Evolutionary conservation across 2,888 invertebrate species (phyloP).

Genomic region (Malacosoma neustria): DNA sequence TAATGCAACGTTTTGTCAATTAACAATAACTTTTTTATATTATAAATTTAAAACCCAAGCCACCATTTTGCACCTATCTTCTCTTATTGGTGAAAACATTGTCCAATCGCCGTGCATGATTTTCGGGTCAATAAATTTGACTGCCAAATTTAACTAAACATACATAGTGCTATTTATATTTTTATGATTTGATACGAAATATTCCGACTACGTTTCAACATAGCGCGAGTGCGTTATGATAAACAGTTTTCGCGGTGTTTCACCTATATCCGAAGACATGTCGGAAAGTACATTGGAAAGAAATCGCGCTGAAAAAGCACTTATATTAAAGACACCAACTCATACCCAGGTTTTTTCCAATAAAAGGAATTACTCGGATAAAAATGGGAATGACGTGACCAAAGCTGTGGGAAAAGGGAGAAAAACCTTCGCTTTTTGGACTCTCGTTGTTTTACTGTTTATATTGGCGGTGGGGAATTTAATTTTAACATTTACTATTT

Average conservation of each 20-base stretch:
- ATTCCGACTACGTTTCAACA: constrained; percentile 9
- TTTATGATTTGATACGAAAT: constrained; percentile 23
- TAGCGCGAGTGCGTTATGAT: constrained; percentile 32
- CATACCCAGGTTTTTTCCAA: constrained; percentile 40
- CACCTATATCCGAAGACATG: constrained; percentile 57
- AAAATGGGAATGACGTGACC: constrained; percentile 59
- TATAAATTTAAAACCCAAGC: too few species aligned
- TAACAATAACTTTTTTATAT: too few species aligned
- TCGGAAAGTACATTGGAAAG: constrained; percentile 54
- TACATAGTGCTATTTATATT: constrained; percentile 45
- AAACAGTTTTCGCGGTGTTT: constrained; percentile 44
- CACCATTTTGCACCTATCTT: too few species aligned
- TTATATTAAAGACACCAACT: constrained; percentile 48
- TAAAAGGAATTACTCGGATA: constrained; percentile 59
- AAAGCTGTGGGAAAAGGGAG: constrained; percentile 58
- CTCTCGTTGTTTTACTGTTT: constrained; percentile 80
- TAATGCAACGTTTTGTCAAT: too few species aligned
- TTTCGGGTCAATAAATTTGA: constrained; percentile 62
- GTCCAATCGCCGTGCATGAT: constrained; percentile 30
- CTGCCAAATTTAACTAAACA: constrained; percentile 27
- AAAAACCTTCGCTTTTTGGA: constrained; percentile 86
- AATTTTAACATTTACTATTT: constrained; percentile 84
- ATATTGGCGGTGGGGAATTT: constrained; percentile 86
- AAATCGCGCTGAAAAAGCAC: constrained; percentile 56
- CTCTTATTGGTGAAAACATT: constrained; percentile 22